These are phyloP conservation scores for Mythimna lalbum DNA, from an alignment of 2,888 invertebrate species.

Conservation along the genomic window DNA sequence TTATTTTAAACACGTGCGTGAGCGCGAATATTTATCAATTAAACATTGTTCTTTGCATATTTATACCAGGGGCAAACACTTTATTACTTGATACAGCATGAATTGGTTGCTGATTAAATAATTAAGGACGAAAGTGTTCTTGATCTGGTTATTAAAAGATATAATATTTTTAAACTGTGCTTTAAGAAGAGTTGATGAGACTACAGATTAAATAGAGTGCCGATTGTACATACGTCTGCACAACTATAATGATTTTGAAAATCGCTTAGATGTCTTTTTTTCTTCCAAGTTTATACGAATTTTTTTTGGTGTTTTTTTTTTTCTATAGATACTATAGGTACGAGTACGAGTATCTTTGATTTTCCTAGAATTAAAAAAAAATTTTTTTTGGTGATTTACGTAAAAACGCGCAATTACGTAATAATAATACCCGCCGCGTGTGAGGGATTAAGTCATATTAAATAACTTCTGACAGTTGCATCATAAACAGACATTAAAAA, in stretches of 20 bases:
- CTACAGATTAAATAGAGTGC: background rate
- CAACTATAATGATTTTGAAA: too few species aligned
- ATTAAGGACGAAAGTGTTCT: background rate
- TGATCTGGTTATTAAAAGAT: background rate
- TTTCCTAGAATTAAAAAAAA: too few species aligned
- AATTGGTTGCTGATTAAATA: conserved; percentile 9
- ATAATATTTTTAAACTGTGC: background rate
- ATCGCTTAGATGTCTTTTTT: too few species aligned
- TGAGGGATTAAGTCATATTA: background rate
- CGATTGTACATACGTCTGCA: too few species aligned
- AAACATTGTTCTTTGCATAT: conserved; percentile 38
- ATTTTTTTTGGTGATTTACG: too few species aligned
- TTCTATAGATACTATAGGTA: too few species aligned
- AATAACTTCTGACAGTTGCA: rapidly evolving
- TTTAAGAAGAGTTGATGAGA: background rate
- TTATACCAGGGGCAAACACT: conserved; percentile 17
- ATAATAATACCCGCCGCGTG: too few species aligned
- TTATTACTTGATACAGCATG: conserved; percentile 1
- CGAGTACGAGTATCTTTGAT: too few species aligned
- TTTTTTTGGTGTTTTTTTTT: too few species aligned
- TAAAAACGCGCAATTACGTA: too few species aligned
- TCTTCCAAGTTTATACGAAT: too few species aligned
- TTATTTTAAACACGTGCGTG: conserved; percentile 44
- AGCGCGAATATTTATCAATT: conserved; percentile 43
- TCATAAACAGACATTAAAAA: background rate